These are phyloP conservation scores for Polypterus bichir DNA, from an alignment of 2,113 vertebrate genomes.

Conservation along the genomic window DNA sequence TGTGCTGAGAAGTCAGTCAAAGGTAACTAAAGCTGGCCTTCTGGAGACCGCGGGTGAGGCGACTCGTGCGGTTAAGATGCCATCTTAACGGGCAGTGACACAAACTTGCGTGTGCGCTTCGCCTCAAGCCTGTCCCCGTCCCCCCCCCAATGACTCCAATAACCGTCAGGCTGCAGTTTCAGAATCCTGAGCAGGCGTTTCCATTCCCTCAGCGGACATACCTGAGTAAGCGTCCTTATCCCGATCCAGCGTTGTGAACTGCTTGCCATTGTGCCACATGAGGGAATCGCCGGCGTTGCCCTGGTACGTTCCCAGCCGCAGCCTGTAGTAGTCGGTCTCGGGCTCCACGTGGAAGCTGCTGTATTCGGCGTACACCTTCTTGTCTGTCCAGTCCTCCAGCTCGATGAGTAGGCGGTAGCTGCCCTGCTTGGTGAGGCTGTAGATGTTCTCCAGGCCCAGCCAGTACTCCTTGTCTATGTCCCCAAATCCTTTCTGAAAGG, in stretches of 20 bases:
- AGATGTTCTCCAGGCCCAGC: conserved; percentile 90
- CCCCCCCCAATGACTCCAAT: not conserved
- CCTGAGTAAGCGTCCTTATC: conserved; percentile 87
- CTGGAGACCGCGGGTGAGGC: too few species aligned
- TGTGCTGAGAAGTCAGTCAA: too few species aligned
- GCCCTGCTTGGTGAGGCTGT: conserved; percentile 78
- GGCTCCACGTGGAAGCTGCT: conserved; percentile 86
- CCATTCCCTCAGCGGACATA: conserved; percentile 27
- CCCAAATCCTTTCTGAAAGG: conserved; percentile 85
- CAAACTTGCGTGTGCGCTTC: too few species aligned
- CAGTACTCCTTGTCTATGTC: conserved; percentile 91
- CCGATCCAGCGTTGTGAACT: conserved; percentile 90
- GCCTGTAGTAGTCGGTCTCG: conserved; percentile 75
- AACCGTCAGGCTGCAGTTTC: not conserved
- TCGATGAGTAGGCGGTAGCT: conserved; percentile 89
- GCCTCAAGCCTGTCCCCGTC: not conserved
- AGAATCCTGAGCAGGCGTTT: not conserved
- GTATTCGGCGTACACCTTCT: conserved; percentile 94
- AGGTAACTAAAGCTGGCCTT: too few species aligned
- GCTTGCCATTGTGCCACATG: conserved; percentile 88
- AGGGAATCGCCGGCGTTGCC: conserved; percentile 92
- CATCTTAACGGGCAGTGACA: too few species aligned
- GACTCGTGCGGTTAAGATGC: too few species aligned
- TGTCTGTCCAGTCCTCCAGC: conserved; percentile 92
- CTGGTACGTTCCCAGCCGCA: conserved; percentile 85